phyloP scores from a whole-genome alignment of 2,113 vertebrate genomes.

The Silurus asotus region DNA sequence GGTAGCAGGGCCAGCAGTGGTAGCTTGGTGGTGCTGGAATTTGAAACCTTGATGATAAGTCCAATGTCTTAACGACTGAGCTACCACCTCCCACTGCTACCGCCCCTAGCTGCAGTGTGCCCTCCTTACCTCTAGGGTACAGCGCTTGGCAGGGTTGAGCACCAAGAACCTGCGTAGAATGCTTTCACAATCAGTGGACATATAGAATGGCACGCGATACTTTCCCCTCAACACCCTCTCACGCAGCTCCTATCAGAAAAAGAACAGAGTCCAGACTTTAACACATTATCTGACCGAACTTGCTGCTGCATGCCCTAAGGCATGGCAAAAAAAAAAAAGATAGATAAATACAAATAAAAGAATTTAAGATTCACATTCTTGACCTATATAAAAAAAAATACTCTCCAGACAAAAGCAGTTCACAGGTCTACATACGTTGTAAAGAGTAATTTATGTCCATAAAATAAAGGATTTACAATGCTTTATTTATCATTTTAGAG shows the following conservation, averaged over 20 bases:
- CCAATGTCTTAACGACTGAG: no score
- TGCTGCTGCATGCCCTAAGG: background rate
- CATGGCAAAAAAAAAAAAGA: conserved; percentile 15
- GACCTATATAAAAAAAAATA: conserved; percentile 24
- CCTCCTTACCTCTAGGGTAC: conserved; percentile 84
- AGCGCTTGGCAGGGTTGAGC: conserved; percentile 91
- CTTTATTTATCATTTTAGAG: background rate
- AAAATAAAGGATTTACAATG: background rate
- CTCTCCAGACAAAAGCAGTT: background rate
- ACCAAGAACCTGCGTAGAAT: conserved; percentile 88
- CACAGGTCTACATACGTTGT: background rate
- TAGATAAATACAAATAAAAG: background rate
- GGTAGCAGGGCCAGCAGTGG: no score
- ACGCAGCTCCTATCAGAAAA: conserved; percentile 80
- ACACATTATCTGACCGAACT: conserved; percentile 27
- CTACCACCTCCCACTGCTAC: no score
- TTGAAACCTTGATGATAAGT: no score
- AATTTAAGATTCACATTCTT: background rate
- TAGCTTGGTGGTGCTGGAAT: no score
- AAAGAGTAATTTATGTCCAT: background rate
- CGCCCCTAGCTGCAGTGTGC: background rate
- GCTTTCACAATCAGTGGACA: conserved; percentile 95
- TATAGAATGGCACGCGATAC: conserved; percentile 95
- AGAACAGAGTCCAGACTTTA: conserved; percentile 16
- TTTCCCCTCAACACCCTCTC: conserved; percentile 92